Conservation (phyloP, 2,113 vertebrate genomes). For the Tricholaema leucomelas region DNA sequence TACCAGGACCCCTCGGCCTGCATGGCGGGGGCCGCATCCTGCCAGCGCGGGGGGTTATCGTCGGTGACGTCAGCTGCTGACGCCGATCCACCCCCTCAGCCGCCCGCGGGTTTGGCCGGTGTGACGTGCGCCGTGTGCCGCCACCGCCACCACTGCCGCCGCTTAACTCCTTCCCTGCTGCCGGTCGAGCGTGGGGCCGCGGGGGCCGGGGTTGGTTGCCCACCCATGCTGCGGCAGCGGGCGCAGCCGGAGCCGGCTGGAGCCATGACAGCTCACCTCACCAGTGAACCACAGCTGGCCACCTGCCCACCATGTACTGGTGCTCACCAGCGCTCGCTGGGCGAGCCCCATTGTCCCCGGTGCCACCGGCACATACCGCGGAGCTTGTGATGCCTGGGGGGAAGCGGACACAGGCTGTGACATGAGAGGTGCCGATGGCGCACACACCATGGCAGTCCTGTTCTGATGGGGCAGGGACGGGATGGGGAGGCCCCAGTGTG, state of each 20-base stretch:
- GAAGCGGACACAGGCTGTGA: neutral
- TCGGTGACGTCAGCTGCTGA: conserved; percentile 50
- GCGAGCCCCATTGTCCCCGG: neutral
- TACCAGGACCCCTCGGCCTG: neutral
- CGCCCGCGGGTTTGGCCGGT: conserved; percentile 32
- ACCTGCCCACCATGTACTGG: neutral
- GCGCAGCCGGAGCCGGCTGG: neutral
- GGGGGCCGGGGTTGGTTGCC: neutral
- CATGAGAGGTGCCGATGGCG: neutral
- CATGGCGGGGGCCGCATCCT: neutral
- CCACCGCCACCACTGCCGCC: neutral
- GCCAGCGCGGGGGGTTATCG: neutral
- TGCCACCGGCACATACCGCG: neutral
- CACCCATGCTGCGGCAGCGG: fast-evolving
- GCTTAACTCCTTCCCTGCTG: conserved; percentile 14
- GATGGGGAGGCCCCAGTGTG: neutral
- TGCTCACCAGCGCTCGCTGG: fast-evolving
- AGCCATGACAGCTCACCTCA: fast-evolving
- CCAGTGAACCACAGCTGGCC: fast-evolving
- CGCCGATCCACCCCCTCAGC: conserved; percentile 60
- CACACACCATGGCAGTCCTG: fast-evolving
- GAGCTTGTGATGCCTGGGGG: too few relatives aligned
- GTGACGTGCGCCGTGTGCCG: neutral
- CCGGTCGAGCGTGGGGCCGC: neutral
- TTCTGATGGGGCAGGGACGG: neutral